Base-by-base conservation (phyloP, 2,113 vertebrate genomes). In the Galbula dea region DNA sequence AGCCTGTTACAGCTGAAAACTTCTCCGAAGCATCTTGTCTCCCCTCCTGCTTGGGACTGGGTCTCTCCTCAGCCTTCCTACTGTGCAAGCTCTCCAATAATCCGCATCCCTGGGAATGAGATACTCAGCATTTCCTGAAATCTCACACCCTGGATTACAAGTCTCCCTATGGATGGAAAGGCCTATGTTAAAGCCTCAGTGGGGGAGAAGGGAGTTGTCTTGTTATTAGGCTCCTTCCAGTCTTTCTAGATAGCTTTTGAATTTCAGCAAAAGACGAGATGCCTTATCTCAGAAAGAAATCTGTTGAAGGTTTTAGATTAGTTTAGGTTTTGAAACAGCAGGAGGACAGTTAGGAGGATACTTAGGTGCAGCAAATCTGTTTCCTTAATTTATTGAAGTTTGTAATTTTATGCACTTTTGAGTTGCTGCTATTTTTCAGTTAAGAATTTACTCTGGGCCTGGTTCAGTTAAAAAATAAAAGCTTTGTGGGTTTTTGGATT, bases 351-450 rank as follows among this genome's bases (percentile, higher is more conserved):
- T 92, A 91, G 55, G 63, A 89, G 34, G 39, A 85, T 83, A 76
- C 78, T 79, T 46, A 80, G 52, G 71, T 81, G 87, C 87, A 91
- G 85, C 94, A 95, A 74, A 85, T 77, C 43, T 0, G 6, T 89
- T 83, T 91, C 67, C 51, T 95, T 94, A 87, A 91, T 91, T 93
- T 95, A 95, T 65, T 93, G 49, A 94, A 77, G 55, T 86, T 88
- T 45, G 6, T 89, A 66, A 83, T 80, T n/a, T 61, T 77, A 88
- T 95, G 91, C 93, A 96, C 95, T 95, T 95, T 95, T 75, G 68
- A 73, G 63, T 86, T 91, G 93, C 87, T 94, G 95, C 94, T 95
- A 71, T 80, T 95, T 94, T 96, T 96, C 85, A 88, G 7, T 57
- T 69, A 88, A 80, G 82, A 93, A 88, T 67, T 89, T 89, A 77